Evolutionary conservation across 2,888 invertebrate genomes (phyloP).

Genomic region (Pollenia amentaria): DNA sequence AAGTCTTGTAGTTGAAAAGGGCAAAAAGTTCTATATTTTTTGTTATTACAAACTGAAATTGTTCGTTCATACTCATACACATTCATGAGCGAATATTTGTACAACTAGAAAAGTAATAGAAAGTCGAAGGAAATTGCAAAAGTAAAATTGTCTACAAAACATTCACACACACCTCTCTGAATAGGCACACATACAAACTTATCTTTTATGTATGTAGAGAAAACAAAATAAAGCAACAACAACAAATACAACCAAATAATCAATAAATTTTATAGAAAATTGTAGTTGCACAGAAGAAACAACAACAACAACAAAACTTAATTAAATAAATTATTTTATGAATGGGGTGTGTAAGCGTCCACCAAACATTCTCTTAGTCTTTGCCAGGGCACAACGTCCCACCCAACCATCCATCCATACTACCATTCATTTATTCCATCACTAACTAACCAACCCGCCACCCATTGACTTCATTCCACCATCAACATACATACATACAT

Average conservation of each 20-base stretch:
- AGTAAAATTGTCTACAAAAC: conserved; percentile 59
- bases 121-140: conserved; percentile 70
- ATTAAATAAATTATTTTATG: conserved; percentile 76
- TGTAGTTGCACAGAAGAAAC: conserved; percentile 69
- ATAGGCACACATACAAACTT: conserved; percentile 34
- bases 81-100: conserved; percentile 34
- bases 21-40: conserved; percentile 56
- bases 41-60: conserved; percentile 69
- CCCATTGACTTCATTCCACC: background rate
- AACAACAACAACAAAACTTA: conserved; percentile 68
- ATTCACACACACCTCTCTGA: conserved; percentile 14
- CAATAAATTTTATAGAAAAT: conserved; percentile 76
- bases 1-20: conserved; percentile 58
- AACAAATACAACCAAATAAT: conserved; percentile 66
- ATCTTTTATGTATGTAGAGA: conserved; percentile 30
- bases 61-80: conserved; percentile 40
- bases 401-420: conserved; percentile 40
- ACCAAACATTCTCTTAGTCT: conserved; percentile 38
- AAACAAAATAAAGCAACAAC: conserved; percentile 45
- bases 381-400: background rate
- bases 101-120: conserved; percentile 64
- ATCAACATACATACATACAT: too few species aligned
- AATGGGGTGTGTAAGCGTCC: conserved; percentile 72
- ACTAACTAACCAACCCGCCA: background rate
- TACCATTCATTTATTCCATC: conserved; percentile 2